These are phyloP conservation scores for Caenorhabditis uteleia DNA, from an alignment of 2,888 invertebrate species.

Conservation along the genomic window DNA sequence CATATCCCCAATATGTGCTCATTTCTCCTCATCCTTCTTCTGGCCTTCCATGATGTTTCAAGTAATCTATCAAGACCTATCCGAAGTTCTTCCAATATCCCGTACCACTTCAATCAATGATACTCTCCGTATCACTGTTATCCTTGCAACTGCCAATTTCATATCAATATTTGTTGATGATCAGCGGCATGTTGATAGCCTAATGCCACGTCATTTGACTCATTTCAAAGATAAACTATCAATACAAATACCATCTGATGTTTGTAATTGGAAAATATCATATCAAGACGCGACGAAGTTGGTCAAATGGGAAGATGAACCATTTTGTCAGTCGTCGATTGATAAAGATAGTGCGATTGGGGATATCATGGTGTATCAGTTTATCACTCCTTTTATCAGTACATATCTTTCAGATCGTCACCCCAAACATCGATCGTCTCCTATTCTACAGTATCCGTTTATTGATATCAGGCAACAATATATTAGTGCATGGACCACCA, in stretches of 20 bases:
- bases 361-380: conserved; percentile 39
- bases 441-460: conserved; percentile 49
- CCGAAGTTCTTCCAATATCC: conserved; percentile 26
- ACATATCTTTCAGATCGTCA: conserved; percentile 33
- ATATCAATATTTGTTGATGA: conserved; percentile 23
- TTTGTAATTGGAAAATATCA: conserved; percentile 32
- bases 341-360: conserved; percentile 49
- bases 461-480: conserved; percentile 40
- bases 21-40: conserved; percentile 14
- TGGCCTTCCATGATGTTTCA: conserved; percentile 26
- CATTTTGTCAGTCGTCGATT: conserved; percentile 42
- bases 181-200: conserved; percentile 7
- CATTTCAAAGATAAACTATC: conserved; percentile 12
- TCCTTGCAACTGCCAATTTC: conserved; percentile 24
- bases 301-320: conserved; percentile 50
- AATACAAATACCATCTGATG: conserved; percentile 27
- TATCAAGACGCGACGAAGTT: conserved; percentile 31
- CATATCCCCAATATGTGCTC: conserved; percentile 13
- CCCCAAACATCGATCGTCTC: conserved; percentile 54
- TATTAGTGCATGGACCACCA: conserved; percentile 54
- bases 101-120: conserved; percentile 28
- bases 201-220: conserved; percentile 4
- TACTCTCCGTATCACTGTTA: conserved; percentile 23
- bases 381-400: too few species aligned
- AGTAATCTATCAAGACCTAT: conserved; percentile 30